A percentile compares a stretch with the other conserved stretches of the same genome.
These are phyloP conservation scores for Leucophenga maculata DNA, from an alignment of 2,888 invertebrate species.

Conservation along the genomic window DNA sequence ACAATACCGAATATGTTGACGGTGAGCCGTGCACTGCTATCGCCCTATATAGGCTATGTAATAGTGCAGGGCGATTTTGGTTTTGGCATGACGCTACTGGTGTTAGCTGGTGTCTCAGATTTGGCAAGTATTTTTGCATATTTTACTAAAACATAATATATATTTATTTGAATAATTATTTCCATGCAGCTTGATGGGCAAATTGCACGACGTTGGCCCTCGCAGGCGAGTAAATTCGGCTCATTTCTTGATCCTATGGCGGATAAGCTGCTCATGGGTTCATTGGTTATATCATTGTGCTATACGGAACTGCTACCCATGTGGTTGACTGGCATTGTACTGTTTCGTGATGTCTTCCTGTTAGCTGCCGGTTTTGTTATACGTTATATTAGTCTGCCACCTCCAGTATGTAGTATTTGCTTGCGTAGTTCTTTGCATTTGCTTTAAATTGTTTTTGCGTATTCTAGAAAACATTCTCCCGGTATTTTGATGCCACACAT, in stretches of 20 bases:
- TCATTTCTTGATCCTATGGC: constrained; percentile 97
- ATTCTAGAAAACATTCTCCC: constrained; percentile 85
- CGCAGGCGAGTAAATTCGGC: constrained; percentile 93
- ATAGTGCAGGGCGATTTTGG: constrained; percentile 87
- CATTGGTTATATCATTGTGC: constrained; percentile 89
- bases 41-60: constrained; percentile 91
- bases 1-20: constrained; percentile 96
- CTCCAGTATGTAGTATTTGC: constrained; percentile 80
- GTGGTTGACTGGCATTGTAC: constrained; percentile 84
- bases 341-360: constrained; percentile 86
- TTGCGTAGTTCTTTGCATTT: not conserved
- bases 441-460: constrained; percentile 36
- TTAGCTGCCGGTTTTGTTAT: constrained; percentile 91
- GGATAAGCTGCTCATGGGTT: constrained; percentile 93
- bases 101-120: constrained; percentile 92
- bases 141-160: not conserved
- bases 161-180: not conserved
- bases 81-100: constrained; percentile 85
- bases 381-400: constrained; percentile 89
- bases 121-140: constrained; percentile 76
- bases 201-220: constrained; percentile 93
- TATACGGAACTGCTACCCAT: constrained; percentile 89
- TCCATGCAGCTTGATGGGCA: constrained; percentile 88
- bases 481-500: constrained; percentile 93
- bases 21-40: constrained; percentile 84